A percentile compares a stretch with the other conserved stretches of the same genome.
Evolutionary conservation across 35 echinoderm and acorn worm genomes (phyloP).

Genomic region (Heliocidaris tuberculata): DNA sequence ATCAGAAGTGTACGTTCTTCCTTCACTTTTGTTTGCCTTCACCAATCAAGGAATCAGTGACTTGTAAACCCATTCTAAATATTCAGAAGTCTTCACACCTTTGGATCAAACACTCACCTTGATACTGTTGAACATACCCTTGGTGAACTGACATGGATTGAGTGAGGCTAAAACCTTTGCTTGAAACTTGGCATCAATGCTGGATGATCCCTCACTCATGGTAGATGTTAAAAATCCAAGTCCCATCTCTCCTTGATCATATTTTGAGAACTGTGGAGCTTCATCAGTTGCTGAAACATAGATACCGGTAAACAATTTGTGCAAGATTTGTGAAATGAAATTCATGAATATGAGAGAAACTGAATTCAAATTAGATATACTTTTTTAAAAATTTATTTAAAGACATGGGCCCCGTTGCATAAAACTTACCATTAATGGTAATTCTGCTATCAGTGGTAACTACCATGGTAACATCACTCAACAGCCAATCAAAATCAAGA

Average conservation of each 20-base stretch:
- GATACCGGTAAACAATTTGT: neutral
- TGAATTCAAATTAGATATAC: neutral
- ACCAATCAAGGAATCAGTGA: too few species aligned
- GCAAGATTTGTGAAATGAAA: neutral
- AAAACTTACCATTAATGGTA: too few species aligned
- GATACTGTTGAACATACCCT: conserved; percentile 71
- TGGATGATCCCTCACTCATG: neutral
- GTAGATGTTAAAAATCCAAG: conserved; percentile 18
- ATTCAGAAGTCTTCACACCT: neutral
- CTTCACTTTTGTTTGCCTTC: too few species aligned
- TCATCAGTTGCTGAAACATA: neutral
- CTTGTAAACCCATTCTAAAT: neutral
- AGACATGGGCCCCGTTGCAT: too few species aligned
- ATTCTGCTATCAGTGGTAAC: too few species aligned
- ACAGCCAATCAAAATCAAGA: too few species aligned
- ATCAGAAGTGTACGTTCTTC: too few species aligned
- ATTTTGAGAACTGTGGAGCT: neutral
- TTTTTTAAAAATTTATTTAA: too few species aligned
- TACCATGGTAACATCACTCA: too few species aligned
- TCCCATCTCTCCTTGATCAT: neutral
- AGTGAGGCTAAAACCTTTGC: conserved; percentile 58
- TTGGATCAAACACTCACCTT: conserved; percentile 56
- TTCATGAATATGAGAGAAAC: neutral
- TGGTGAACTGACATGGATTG: conserved; percentile 92
- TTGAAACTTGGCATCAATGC: conserved; percentile 11